Base-by-base conservation (phyloP, 2,797 vertebrate genomes). In the Silurus aristotelis region DNA sequence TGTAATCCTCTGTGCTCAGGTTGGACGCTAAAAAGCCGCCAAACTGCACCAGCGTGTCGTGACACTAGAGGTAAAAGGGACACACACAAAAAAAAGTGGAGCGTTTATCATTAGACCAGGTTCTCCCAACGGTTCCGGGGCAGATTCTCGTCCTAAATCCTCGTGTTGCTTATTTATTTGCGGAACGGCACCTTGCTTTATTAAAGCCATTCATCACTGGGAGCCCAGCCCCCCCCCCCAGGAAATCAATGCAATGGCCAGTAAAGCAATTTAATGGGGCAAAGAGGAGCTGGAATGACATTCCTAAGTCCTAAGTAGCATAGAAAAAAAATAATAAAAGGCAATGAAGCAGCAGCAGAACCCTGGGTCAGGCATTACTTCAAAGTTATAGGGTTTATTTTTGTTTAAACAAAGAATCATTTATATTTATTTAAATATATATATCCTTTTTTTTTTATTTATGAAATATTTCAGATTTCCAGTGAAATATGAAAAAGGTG, bases 1-100 rank as follows among this genome's bases (percentile, higher is more conserved):
- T 98, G 91, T 99, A 99, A 94, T 99, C 98, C 91, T 99, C 98
- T 78, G 98, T 99, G 95, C 98, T 99, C 80, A 99, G 93, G 92
- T 99, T 99, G 90, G 98, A 99, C 84, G 98, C 98, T 92, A 99
- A 93, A 95, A 99, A 99, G 1, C 98, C 98, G 84, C 98, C 98
- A 91, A 99, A 99, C 43, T 99, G 98, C 85, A 99, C 97, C 90
- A 99, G 91, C 0, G 98, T 99, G 92, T 99, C 98, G 80, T 99
- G 98, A 92, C 98, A 99, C 98, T 99, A 87, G 76, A 93, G 80
- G 56, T 85, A 25, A 77, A 91, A 25, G 87, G 85, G 78, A 82
- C 76, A 84, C 63, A 84, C 89, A 52, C 8, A 52, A 79, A 84
- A 66, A 90, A 90, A 56, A 79, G 38, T 52, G 76, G 43, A 52